Conservation (phyloP, 2,888 invertebrate genomes). For the Rhamnusium bicolor region DNA sequence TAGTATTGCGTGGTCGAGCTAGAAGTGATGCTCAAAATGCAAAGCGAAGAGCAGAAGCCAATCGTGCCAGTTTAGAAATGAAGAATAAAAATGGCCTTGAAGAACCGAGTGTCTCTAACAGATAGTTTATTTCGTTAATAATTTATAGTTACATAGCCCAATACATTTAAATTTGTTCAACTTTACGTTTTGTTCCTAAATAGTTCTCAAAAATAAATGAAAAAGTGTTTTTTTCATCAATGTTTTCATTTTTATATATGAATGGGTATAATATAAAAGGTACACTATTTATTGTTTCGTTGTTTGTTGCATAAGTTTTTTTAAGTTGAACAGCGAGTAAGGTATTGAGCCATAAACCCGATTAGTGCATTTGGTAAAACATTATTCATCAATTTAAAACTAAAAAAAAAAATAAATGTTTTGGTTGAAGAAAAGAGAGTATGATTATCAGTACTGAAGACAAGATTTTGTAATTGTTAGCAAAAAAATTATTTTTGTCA, state of each 20-base stretch:
- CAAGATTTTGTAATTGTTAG: no score
- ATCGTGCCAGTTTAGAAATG: conserved; percentile 52
- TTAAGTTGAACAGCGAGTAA: background rate
- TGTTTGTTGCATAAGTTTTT: conserved; percentile 1
- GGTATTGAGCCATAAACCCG: background rate
- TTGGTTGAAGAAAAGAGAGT: no score
- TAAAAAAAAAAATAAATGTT: background rate
- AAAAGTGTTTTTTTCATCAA: conserved; percentile 4
- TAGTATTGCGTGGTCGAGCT: conserved; percentile 65
- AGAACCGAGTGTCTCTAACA: conserved; percentile 30
- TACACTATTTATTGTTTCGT: background rate
- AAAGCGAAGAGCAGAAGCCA: conserved; percentile 66
- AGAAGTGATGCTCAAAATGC: conserved; percentile 66
- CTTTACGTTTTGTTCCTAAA: conserved; percentile 24
- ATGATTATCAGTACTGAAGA: no score
- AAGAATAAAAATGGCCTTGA: conserved; percentile 42
- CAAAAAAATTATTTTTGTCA: no score
- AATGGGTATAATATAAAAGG: background rate
- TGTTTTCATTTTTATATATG: background rate
- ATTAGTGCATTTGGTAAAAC: background rate
- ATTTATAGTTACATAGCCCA: conserved; percentile 29
- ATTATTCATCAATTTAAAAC: background rate
- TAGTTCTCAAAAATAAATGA: conserved; percentile 6
- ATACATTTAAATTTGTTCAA: conserved; percentile 35
- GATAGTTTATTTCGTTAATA: conserved; percentile 42